A percentile compares a stretch with the other conserved stretches of the same genome.
Evolutionary conservation across 2,113 vertebrate genomes (phyloP).

Genomic region (human): DNA sequence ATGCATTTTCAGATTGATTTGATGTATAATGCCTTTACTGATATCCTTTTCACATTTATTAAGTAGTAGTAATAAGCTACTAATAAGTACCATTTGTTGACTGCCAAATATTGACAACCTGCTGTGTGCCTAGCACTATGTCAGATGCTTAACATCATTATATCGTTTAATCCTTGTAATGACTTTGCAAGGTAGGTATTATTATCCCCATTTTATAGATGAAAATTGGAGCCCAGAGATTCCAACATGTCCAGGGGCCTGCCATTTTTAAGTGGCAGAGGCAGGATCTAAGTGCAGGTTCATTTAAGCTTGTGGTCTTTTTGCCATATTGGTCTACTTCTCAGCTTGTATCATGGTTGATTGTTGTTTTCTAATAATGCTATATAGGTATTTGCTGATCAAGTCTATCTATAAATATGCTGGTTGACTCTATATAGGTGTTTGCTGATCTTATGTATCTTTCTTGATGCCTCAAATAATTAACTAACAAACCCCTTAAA

Average conservation of each 20-base stretch:
- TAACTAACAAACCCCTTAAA: constrained; percentile 48
- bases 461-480: constrained; percentile 45
- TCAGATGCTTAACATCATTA: constrained; percentile 60
- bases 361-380: constrained; percentile 30
- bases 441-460: constrained; percentile 3
- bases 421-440: not conserved
- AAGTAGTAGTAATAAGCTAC: constrained; percentile 37
- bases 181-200: constrained; percentile 56
- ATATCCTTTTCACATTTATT: constrained; percentile 34
- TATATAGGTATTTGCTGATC: constrained; percentile 26
- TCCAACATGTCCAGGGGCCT: not conserved
- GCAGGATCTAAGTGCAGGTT: constrained; percentile 11
- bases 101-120: constrained; percentile 69
- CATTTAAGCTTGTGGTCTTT: constrained; percentile 11
- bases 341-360: not conserved
- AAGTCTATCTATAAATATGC: constrained; percentile 21
- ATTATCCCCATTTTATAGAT: constrained; percentile 72
- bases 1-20: constrained; percentile 37
- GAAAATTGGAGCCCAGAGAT: constrained; percentile 38
- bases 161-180: constrained; percentile 52
- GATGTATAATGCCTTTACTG: not conserved
- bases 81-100: constrained; percentile 52
- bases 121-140: constrained; percentile 75
- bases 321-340: not conserved
- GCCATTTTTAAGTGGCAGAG: constrained; percentile 24